Evolutionary conservation across 2,888 invertebrate genomes (phyloP).

Genomic region (Acleris holmiana): DNA sequence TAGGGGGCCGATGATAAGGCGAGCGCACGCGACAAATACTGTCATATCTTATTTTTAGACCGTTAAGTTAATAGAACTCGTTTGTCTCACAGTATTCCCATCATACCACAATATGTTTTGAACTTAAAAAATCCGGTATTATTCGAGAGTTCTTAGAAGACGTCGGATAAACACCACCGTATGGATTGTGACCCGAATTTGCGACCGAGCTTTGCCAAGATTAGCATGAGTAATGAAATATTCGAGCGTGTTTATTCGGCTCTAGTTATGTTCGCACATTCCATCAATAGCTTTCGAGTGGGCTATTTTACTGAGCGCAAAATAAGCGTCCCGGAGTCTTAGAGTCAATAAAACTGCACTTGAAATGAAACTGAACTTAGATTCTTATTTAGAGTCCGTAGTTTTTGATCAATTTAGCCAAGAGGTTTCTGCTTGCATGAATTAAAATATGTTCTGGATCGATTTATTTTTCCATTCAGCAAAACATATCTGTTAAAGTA

Average conservation of each 20-base stretch:
- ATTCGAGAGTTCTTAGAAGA: conserved; percentile 25
- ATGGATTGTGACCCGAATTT: conserved; percentile 68
- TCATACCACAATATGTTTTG: not conserved
- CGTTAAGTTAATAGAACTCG: conserved; percentile 36
- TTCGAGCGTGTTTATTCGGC: conserved; percentile 47
- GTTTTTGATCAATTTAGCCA: too few species aligned
- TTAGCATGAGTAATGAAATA: conserved; percentile 60
- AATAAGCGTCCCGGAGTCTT: conserved; percentile 18
- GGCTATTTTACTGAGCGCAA: conserved; percentile 21
- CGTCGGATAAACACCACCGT: conserved; percentile 40
- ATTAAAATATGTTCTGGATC: too few species aligned
- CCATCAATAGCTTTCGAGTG: conserved; percentile 28
- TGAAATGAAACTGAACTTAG: not conserved
- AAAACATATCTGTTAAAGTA: too few species aligned
- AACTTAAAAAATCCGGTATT: conserved; percentile 15
- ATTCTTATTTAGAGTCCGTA: too few species aligned
- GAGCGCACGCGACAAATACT: conserved; percentile 63
- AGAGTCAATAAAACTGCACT: conserved; percentile 9
- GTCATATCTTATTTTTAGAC: conserved; percentile 58
- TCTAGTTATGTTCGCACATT: conserved; percentile 45
- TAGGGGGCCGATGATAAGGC: conserved; percentile 52
- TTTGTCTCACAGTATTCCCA: conserved; percentile 9
- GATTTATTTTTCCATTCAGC: too few species aligned
- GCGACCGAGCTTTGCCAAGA: conserved; percentile 63
- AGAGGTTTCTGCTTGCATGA: not conserved